Percentiles rank a stretch among this genome's conserved stretches.
These are phyloP conservation scores for Scrobipalpa atriplicella DNA, from an alignment of 2,888 invertebrate species.

Conservation along the genomic window DNA sequence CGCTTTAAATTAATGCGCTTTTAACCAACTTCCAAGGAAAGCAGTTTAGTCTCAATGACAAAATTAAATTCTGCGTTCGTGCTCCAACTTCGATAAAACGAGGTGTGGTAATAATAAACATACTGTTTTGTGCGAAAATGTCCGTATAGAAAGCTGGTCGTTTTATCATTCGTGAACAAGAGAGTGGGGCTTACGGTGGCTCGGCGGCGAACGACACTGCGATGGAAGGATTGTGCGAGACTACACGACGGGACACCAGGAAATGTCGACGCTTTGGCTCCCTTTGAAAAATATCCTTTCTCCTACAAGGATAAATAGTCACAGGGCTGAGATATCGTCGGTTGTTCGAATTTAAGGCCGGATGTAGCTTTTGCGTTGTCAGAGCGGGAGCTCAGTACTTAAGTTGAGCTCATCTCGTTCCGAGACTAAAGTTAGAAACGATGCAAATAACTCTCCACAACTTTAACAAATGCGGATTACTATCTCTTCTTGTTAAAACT, in stretches of 20 bases:
- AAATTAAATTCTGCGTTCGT: slow-evolving; percentile 13
- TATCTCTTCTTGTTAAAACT: neutral
- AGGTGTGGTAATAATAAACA: neutral
- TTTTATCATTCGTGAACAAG: slow-evolving; percentile 76
- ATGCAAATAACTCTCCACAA: too few relatives aligned
- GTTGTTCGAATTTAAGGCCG: neutral
- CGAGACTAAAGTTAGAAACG: neutral
- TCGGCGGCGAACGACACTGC: slow-evolving; percentile 40
- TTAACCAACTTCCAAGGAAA: slow-evolving; percentile 25
- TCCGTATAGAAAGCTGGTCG: slow-evolving; percentile 60
- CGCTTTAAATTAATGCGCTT: slow-evolving; percentile 55
- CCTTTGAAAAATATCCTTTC: slow-evolving; percentile 61
- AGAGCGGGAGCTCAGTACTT: neutral
- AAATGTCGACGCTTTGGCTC: slow-evolving; percentile 52
- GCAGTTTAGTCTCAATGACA: slow-evolving; percentile 26
- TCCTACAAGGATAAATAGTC: slow-evolving; percentile 50
- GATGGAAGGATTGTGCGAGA: slow-evolving; percentile 42
- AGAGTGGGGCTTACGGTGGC: slow-evolving; percentile 53
- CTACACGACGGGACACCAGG: slow-evolving; percentile 35
- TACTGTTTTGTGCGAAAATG: slow-evolving; percentile 36
- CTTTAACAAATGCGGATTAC: too few relatives aligned
- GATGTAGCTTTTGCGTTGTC: slow-evolving; percentile 9
- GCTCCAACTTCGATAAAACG: neutral
- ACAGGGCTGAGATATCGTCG: slow-evolving; percentile 38
- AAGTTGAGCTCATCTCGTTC: neutral